Conservation (phyloP, 1,140 invertebrate genomes). For the Armadillidium nasatum region DNA sequence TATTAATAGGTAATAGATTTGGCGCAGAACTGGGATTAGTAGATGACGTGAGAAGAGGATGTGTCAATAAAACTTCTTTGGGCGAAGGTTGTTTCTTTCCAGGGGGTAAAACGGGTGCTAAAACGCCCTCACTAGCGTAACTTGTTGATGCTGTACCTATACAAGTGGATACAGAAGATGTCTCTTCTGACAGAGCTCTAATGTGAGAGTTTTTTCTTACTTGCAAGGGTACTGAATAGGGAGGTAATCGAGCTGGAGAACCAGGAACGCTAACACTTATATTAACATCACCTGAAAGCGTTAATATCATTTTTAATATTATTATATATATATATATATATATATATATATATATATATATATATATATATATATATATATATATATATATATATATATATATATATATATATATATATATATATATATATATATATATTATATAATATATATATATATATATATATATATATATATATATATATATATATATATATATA, state of each 20-base stretch:
- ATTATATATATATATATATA: not conserved
- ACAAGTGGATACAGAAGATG: not conserved
- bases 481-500: too few relatives aligned
- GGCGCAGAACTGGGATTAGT: not conserved
- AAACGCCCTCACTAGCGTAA: not conserved
- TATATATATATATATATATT: too few relatives aligned
- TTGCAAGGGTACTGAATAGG: not conserved
- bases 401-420: too few relatives aligned
- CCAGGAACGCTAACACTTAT: constrained; percentile 24
- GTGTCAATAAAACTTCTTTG: not conserved
- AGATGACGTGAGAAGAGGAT: not conserved
- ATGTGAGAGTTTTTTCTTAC: not conserved
- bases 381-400: too few relatives aligned
- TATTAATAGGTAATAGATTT: not conserved
- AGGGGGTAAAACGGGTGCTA: not conserved
- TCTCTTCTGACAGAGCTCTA: not conserved
- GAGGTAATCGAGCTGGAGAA: constrained; percentile 9
- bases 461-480: too few relatives aligned
- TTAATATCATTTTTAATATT: not conserved
- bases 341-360: constrained; percentile 6
- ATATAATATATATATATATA: too few relatives aligned
- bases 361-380: not conserved
- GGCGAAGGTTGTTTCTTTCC: not conserved
- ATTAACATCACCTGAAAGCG: not conserved
- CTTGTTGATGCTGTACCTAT: not conserved